Base-by-base conservation (phyloP, 2,888 invertebrate species). In the Onthophagus sagittarius region DNA sequence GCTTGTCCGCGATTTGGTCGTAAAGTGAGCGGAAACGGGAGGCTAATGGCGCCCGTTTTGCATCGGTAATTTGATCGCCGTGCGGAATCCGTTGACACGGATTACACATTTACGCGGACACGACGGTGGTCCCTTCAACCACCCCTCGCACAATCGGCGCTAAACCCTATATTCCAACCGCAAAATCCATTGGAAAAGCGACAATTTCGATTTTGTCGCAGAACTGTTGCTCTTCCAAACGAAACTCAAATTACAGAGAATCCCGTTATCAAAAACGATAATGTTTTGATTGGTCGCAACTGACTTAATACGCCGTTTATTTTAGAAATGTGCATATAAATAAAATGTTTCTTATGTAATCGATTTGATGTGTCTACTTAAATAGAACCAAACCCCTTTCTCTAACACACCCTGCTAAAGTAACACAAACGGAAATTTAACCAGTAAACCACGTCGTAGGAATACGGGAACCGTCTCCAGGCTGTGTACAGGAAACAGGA, bases 401-500 rank as follows among this genome's bases (percentile, higher is more conserved):
- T 53, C 39, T 7, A 53, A 4, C 9, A 9, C 39, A 9, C 39
- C 39, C 11, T 7, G 39, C 9, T 53, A 53, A 53, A 53, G 39
- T 53, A 53, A 53, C 11, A 53, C 39, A 9, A 53, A 53, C 39
- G 39, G 39, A 53, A 53, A 53, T 53, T 53, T 53, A 53, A 53
- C 39, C 39, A 53, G 39, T 53, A 53, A 53, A 53, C 39, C 39
- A 53, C 39, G 39, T 53, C 39, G 39, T 53, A 53, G 39, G 39
- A 53, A 53, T 53, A 53, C 39, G 39, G 39, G 39, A 53, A 53
- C 39, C 39, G 39, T 53, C 39, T 53, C 11, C 39, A 53, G 39
- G 39, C 39, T 9, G 39, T 53, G 39, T 53, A 53, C 39, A 53
- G 39, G 39, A 53, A 53, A 53, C 74, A 75, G 79, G 79, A 77